phyloP scores from a whole-genome alignment of 2,797 vertebrate species.

The Hoplostethus mediterraneus region DNA sequence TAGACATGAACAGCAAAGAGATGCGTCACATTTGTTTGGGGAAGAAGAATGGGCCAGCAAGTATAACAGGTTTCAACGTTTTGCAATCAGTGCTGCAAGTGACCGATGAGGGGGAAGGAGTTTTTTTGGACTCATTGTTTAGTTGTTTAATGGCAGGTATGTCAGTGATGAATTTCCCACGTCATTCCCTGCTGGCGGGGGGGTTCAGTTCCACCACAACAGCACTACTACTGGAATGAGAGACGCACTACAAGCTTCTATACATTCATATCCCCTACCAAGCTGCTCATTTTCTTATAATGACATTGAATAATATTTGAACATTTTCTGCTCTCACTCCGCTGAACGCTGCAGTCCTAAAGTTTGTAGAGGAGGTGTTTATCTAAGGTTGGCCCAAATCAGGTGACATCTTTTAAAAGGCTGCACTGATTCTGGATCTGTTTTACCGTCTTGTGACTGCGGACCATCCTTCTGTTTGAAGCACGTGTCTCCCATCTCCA shows the following conservation, averaged over 20 bases:
- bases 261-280: neutral
- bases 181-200: neutral
- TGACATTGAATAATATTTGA: neutral
- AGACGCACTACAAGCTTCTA: conserved; percentile 25
- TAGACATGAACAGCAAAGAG: neutral
- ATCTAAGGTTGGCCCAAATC: neutral
- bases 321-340: neutral
- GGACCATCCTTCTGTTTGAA: conserved; percentile 4
- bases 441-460: conserved; percentile 12
- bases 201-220: conserved; percentile 25
- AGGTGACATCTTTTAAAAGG: neutral
- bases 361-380: neutral
- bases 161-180: neutral
- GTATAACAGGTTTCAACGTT: conserved; percentile 62
- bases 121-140: conserved; percentile 24
- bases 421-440: neutral
- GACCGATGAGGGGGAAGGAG: conserved; percentile 11
- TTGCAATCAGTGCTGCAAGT: conserved; percentile 32
- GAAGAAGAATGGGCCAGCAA: conserved; percentile 33
- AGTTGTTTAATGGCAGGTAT: conserved; percentile 28
- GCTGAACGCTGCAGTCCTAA: neutral
- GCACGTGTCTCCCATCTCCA: conserved; percentile 39
- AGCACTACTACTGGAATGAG: conserved; percentile 32
- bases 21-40: conserved; percentile 44
- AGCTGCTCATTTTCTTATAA: neutral